Percentiles rank a stretch among this genome's conserved stretches.
Evolutionary conservation across 2,113 vertebrate species (phyloP).

Genomic region (Ochotona curzoniae): DNA sequence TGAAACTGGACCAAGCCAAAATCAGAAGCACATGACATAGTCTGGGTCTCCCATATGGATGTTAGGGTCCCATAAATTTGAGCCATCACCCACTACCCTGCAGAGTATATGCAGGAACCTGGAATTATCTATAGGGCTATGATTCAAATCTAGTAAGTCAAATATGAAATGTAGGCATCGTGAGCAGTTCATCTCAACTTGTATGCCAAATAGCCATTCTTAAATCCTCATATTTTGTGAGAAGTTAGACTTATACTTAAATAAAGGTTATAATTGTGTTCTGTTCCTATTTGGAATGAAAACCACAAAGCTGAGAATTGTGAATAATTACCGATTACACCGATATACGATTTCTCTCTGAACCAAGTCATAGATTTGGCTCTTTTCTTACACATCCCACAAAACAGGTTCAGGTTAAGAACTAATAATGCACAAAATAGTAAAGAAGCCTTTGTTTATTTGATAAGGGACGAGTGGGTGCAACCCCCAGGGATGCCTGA

Average conservation of each 20-base stretch:
- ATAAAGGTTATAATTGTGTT: neutral
- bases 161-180: too few relatives aligned
- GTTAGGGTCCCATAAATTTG: too few relatives aligned
- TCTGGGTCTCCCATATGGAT: too few relatives aligned
- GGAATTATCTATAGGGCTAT: too few relatives aligned
- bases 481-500: neutral
- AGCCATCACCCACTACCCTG: too few relatives aligned
- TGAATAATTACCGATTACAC: neutral
- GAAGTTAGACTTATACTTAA: neutral
- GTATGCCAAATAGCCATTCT: too few relatives aligned
- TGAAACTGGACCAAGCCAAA: too few relatives aligned
- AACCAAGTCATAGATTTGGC: constrained; percentile 50
- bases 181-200: too few relatives aligned
- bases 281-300: neutral
- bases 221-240: constrained; percentile 26
- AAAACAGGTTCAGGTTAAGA: neutral
- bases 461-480: neutral
- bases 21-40: too few relatives aligned
- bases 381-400: neutral
- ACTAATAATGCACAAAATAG: neutral
- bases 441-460: constrained; percentile 8
- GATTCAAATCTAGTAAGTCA: too few relatives aligned
- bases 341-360: constrained; percentile 7
- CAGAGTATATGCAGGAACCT: too few relatives aligned
- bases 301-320: neutral